Conservation (phyloP, 2,888 invertebrate species). For the Bursaphelenchus okinawaensis region DNA sequence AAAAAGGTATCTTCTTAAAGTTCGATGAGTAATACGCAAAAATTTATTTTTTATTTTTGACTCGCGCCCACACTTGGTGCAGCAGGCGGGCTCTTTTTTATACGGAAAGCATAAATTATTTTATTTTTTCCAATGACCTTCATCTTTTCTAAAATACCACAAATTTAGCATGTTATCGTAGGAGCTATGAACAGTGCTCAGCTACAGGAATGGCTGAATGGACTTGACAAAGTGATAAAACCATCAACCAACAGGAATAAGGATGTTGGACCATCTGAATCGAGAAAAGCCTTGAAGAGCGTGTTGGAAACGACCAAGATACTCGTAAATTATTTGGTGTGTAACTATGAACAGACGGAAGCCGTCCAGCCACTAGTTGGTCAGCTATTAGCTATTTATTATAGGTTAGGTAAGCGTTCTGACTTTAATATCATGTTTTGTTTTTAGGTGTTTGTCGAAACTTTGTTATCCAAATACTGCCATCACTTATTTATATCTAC, state of each 20-base stretch:
- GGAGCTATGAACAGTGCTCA: slow-evolving; percentile 41
- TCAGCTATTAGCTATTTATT: slow-evolving; percentile 52
- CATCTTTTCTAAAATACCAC: not conserved
- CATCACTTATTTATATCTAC: slow-evolving; percentile 42
- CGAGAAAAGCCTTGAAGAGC: not conserved
- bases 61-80: not conserved
- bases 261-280: not conserved
- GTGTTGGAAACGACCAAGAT: slow-evolving; percentile 31
- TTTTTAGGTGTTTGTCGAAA: slow-evolving; percentile 43
- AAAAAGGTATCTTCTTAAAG: no score
- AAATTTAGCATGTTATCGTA: not conserved
- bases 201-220: slow-evolving; percentile 39
- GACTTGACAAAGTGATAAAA: not conserved
- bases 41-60: not conserved
- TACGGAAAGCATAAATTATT: not conserved
- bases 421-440: not conserved
- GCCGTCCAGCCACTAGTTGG: slow-evolving; percentile 48
- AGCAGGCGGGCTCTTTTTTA: not conserved
- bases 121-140: not conserved
- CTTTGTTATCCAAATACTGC: slow-evolving; percentile 50
- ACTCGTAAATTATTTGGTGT: slow-evolving; percentile 40
- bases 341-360: slow-evolving; percentile 50
- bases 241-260: not conserved
- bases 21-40: not conserved
- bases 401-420: slow-evolving; percentile 39